Conservation (phyloP, 1,140 invertebrate species). For the Maconellicoccus hirsutus region DNA sequence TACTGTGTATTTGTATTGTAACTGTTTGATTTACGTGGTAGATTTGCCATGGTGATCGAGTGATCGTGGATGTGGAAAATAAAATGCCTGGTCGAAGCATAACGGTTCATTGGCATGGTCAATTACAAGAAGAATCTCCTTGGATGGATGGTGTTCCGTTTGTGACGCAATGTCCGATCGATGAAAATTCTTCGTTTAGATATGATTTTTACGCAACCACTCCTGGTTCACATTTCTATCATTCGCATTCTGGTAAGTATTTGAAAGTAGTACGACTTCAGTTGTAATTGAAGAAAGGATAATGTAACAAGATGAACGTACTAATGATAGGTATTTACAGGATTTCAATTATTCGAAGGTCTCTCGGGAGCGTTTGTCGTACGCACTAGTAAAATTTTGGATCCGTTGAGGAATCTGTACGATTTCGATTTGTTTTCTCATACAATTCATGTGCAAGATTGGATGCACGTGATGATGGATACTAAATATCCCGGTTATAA, state of each 20-base stretch:
- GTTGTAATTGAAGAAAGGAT: background rate
- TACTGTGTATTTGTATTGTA: too few relatives aligned
- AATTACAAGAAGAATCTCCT: slow-evolving; percentile 36
- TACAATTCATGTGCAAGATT: slow-evolving; percentile 40
- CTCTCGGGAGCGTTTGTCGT: background rate
- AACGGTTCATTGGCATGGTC: slow-evolving; percentile 41
- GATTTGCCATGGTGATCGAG: slow-evolving; percentile 39
- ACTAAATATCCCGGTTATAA: slow-evolving; percentile 24
- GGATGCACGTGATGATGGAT: slow-evolving; percentile 36
- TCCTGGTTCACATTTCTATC: slow-evolving; percentile 33
- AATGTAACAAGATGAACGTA: too few relatives aligned
- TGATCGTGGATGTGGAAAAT: slow-evolving; percentile 39
- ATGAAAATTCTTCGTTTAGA: slow-evolving; percentile 28
- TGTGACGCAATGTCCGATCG: slow-evolving; percentile 32
- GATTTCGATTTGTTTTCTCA: slow-evolving; percentile 43
- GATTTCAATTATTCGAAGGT: background rate
- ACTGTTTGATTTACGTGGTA: too few relatives aligned
- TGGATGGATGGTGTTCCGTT: slow-evolving; percentile 45
- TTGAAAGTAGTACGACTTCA: background rate
- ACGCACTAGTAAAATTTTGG: background rate
- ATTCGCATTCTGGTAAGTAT: slow-evolving; percentile 33
- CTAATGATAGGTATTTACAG: background rate
- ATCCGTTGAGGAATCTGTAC: slow-evolving; percentile 32
- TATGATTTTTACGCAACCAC: slow-evolving; percentile 30
- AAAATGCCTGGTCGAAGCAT: slow-evolving; percentile 34